Percentiles rank a stretch among this genome's conserved stretches.
Conservation (phyloP, 2,888 invertebrate species). For the Drosophila meridionalis region DNA sequence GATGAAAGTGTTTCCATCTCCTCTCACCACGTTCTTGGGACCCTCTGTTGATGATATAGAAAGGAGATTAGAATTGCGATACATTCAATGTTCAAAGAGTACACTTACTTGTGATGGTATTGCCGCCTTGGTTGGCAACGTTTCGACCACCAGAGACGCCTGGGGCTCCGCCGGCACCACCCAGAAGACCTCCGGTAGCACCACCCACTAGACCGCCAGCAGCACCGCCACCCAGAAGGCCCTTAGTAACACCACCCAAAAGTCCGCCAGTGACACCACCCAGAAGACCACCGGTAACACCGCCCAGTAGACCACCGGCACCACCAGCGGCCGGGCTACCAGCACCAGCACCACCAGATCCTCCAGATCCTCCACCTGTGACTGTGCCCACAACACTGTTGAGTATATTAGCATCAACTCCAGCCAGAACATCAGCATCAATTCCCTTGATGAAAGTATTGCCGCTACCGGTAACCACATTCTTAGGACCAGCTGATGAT, state of each 20-base stretch:
- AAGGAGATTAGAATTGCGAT: not conserved
- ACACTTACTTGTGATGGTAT: constrained; percentile 27
- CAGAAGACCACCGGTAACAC: not conserved
- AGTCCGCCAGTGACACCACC: not conserved
- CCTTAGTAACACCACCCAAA: constrained; percentile 1
- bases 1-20: not conserved
- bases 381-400: constrained; percentile 17
- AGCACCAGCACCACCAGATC: constrained; percentile 1
- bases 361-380: constrained; percentile 3
- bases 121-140: constrained; percentile 25
- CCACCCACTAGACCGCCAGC: not conserved
- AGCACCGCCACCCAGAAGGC: not conserved
- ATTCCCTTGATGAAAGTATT: constrained; percentile 21
- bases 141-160: not conserved
- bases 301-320: not conserved
- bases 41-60: constrained; percentile 5
- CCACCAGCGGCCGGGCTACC: not conserved
- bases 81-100: fast-evolving
- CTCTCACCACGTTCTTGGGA: constrained; percentile 19
- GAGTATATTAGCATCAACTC: constrained; percentile 6
- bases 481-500: constrained; percentile 5
- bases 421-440: constrained; percentile 12
- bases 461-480: constrained; percentile 17
- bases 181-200: not conserved
- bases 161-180: not conserved